These are phyloP conservation scores for Ethmia dodecea DNA, from an alignment of 2,888 invertebrate species.

Conservation along the genomic window DNA sequence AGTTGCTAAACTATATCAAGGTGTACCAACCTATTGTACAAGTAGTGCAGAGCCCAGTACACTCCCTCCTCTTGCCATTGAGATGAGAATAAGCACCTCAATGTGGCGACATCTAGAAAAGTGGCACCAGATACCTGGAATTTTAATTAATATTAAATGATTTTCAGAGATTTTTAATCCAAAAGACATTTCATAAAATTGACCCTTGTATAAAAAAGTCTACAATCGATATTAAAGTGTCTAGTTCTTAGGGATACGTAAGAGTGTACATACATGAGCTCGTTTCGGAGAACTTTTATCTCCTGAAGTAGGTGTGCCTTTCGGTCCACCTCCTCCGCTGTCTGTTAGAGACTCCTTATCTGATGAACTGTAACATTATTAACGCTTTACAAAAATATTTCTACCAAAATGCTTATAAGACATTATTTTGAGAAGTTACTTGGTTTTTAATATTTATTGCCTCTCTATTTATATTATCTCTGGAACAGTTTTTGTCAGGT, in stretches of 20 bases:
- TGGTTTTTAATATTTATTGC: too few relatives aligned
- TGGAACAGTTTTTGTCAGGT: too few relatives aligned
- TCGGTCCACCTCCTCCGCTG: slow-evolving; percentile 55
- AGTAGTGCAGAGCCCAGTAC: slow-evolving; percentile 96
- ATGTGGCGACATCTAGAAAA: slow-evolving; percentile 96
- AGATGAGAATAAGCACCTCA: slow-evolving; percentile 95
- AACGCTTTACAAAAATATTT: not conserved
- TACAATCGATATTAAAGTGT: too few relatives aligned
- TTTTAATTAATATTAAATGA: not conserved
- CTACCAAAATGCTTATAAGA: too few relatives aligned
- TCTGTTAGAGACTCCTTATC: slow-evolving; percentile 87
- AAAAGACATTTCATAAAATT: too few relatives aligned
- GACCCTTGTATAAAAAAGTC: too few relatives aligned
- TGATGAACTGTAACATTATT: slow-evolving; percentile 75
- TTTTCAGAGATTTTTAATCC: too few relatives aligned
- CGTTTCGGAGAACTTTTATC: slow-evolving; percentile 36
- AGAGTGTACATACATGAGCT: not conserved
- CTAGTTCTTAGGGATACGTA: too few relatives aligned
- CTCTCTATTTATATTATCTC: too few relatives aligned
- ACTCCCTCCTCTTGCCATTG: slow-evolving; percentile 99
- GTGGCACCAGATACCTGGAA: slow-evolving; percentile 89
- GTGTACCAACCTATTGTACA: slow-evolving; percentile 88
- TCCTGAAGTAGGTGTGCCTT: slow-evolving; percentile 52
- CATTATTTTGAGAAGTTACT: too few relatives aligned
- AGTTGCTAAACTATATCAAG: too few relatives aligned